Evolutionary conservation across 35 echinoderm and acorn worm genomes (phyloP), one percentile per base, ranked within the genome.

Genomic region (Apostichopus japonicus): DNA sequence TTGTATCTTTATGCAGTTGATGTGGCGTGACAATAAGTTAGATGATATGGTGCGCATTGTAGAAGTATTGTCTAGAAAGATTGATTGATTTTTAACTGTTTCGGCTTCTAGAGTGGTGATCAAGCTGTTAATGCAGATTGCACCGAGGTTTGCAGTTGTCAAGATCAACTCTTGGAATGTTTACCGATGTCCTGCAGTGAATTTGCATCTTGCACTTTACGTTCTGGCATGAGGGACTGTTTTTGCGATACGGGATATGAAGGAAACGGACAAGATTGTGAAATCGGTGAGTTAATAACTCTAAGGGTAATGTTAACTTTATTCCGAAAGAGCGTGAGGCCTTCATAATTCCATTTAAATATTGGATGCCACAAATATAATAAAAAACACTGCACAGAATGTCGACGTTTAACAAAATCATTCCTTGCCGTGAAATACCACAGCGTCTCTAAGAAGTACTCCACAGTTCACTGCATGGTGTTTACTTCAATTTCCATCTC

Each of bases 151-250:
- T 84, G 80, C 53, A 56, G 17, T 22, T 84, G 80, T 58, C 54
- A 21, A 16, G 56, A 84, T 57, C 15, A 84, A 16, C 7, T 84
- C 56, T 4, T 84, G 4, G 15, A 84, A 44, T 84, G 80, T 84
- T 6, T 84, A 17, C 80, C 80, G 17, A n/a, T 84, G 54, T 53
- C 25, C 6, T 84, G 80, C 19, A 84, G 80, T 84, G 53, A 84
- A 57, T 84, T 58, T 58, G 80, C 80, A n/a, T 56, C 80, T 56
- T 84, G 80, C 23, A 6, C 54, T 56, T 13, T 84, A 24, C 80
- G n/a, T 8, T 19, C 80, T n/a, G 80, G 80, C 19, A 57, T 7
- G 19, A 80, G 78, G 17, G 24, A 9, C 11, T 80, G 78, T 54
- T 51, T 54, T 8, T 80, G 78, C 52, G 8, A 51, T 51, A 15